phyloP scores from a whole-genome alignment of 2,113 vertebrate species.

The Poeciliopsis retropinna region DNA sequence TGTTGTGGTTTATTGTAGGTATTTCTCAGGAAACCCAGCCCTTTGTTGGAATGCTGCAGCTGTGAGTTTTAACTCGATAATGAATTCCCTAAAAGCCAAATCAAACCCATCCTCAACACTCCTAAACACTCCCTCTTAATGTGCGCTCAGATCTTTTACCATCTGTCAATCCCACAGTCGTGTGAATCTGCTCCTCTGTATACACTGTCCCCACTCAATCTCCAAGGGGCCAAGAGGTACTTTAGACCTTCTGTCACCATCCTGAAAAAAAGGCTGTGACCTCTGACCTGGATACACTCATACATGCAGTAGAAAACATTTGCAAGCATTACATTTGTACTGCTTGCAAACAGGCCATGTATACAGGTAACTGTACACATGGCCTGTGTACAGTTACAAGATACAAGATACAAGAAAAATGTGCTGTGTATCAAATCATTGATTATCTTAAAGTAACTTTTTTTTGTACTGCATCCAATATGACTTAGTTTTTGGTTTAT shows the following conservation, averaged over 20 bases:
- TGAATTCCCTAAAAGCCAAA: constrained; percentile 15
- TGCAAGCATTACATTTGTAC: constrained; percentile 34
- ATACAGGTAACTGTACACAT: constrained; percentile 5
- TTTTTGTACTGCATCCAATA: not conserved
- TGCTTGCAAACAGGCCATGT: no score
- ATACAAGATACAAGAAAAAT: no score
- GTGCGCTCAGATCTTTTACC: constrained; percentile 27
- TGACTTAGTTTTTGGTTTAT: not conserved
- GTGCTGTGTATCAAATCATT: no score
- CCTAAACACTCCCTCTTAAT: constrained; percentile 7
- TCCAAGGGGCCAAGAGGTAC: constrained; percentile 45
- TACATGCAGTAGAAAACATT: constrained; percentile 11
- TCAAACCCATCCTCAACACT: constrained; percentile 16
- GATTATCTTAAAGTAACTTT: not conserved
- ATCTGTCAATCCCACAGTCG: constrained; percentile 38
- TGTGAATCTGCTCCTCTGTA: constrained; percentile 22
- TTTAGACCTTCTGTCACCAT: constrained; percentile 57
- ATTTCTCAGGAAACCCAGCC: constrained; percentile 16
- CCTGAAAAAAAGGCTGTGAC: constrained; percentile 45
- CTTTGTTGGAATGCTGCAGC: constrained; percentile 33
- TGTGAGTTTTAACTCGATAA: not conserved
- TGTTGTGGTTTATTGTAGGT: not conserved
- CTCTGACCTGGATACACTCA: constrained; percentile 53
- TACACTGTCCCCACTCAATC: constrained; percentile 48
- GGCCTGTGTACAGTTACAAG: no score